Conservation (phyloP, 2,888 invertebrate genomes). For the Chironomus tentans region DNA sequence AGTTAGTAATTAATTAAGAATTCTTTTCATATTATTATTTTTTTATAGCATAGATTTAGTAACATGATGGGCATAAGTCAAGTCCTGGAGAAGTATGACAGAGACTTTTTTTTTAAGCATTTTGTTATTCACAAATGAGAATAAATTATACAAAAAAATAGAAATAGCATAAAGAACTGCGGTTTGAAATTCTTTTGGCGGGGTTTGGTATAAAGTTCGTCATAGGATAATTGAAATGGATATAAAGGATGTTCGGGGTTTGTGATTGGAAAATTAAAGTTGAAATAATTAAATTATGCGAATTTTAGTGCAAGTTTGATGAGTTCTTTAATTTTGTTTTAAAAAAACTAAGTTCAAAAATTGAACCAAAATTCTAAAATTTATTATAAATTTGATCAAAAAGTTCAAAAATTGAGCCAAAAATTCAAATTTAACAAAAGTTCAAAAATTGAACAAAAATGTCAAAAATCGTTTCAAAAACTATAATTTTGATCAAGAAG, state of each 20-base stretch:
- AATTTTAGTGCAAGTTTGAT: too few species aligned
- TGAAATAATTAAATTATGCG: not conserved
- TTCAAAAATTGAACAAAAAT: too few species aligned
- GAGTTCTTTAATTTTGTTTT: not conserved
- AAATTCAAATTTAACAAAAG: too few species aligned
- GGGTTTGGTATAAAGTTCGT: not conserved
- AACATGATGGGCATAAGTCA: not conserved
- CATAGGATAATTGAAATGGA: conserved; percentile 4
- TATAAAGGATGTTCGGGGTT: not conserved
- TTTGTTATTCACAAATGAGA: not conserved
- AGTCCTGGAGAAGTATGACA: not conserved
- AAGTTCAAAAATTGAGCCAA: not conserved
- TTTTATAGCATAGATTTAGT: not conserved
- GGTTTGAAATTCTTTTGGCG: not conserved
- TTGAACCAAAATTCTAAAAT: not conserved
- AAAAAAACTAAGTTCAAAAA: not conserved
- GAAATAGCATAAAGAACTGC: not conserved
- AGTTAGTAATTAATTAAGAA: not conserved
- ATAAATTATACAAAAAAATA: not conserved
- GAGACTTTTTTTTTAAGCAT: not conserved
- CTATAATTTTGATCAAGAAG: too few species aligned
- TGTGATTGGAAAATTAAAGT: too few species aligned
- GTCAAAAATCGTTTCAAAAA: too few species aligned
- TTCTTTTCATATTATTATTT: too few species aligned
- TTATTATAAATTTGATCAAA: not conserved